Conservation (phyloP, 1,140 invertebrate species). For the Drosophila sulfurigaster region DNA sequence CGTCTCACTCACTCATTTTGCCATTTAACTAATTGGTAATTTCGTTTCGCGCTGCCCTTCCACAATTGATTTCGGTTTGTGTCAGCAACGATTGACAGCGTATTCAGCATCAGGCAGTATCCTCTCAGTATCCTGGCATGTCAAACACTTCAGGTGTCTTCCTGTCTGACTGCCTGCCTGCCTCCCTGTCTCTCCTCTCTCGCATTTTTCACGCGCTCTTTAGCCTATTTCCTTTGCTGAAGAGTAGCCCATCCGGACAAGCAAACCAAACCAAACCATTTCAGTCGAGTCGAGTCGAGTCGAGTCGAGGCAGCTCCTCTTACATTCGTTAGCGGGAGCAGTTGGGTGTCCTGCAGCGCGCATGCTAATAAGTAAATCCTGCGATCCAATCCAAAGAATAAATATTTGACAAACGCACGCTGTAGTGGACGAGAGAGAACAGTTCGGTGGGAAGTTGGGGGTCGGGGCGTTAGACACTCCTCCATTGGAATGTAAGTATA, state of each 20-base stretch:
- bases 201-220: slow-evolving; percentile 73
- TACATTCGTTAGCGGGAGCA: slow-evolving; percentile 59
- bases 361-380: slow-evolving; percentile 84
- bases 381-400: slow-evolving; percentile 82
- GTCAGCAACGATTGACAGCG: slow-evolving; percentile 72
- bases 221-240: slow-evolving; percentile 73
- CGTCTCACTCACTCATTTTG: slow-evolving; percentile 72
- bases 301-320: slow-evolving; percentile 6
- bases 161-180: slow-evolving; percentile 24
- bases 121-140: slow-evolving; percentile 48
- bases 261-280: background rate
- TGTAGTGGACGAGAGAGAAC: background rate
- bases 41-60: slow-evolving; percentile 59
- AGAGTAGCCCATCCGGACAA: slow-evolving; percentile 46
- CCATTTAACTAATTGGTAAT: slow-evolving; percentile 82
- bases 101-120: slow-evolving; percentile 4
- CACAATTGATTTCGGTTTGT: slow-evolving; percentile 76
- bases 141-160: slow-evolving; percentile 69
- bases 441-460: slow-evolving; percentile 8
- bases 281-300: too few relatives aligned
- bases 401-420: slow-evolving; percentile 82
- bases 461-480: slow-evolving; percentile 9
- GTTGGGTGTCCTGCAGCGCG: slow-evolving; percentile 55
- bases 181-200: slow-evolving; percentile 25
- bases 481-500: slow-evolving; percentile 76